Evolutionary conservation across 1,140 invertebrate genomes (phyloP).

Genomic region (Eriosoma lanigerum): DNA sequence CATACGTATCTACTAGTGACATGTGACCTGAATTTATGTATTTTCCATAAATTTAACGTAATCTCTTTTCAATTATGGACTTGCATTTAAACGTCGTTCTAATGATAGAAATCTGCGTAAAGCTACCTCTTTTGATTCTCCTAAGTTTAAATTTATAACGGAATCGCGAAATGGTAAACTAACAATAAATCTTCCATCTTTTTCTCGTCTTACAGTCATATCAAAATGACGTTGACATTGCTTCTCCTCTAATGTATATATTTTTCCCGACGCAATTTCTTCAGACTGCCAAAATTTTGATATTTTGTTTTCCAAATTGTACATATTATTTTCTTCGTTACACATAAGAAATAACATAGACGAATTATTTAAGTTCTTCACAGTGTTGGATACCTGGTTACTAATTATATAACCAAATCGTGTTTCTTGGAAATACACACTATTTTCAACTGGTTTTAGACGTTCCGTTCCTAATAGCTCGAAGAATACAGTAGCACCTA

Average conservation of each 20-base stretch:
- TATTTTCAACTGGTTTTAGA: neutral
- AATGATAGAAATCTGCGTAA: neutral
- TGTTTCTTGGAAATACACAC: neutral
- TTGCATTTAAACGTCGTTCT: neutral
- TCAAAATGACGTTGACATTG: neutral
- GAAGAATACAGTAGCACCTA: neutral
- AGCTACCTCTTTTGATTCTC: neutral
- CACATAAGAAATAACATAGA: neutral
- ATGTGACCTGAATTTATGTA: neutral
- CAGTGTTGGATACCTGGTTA: neutral
- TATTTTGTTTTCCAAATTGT: neutral
- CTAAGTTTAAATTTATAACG: neutral
- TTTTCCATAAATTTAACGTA: neutral
- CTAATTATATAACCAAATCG: neutral
- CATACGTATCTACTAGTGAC: neutral
- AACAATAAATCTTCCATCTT: neutral
- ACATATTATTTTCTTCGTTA: neutral
- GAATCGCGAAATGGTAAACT: neutral
- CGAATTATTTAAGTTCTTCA: neutral
- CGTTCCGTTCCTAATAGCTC: neutral
- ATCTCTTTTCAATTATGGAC: neutral
- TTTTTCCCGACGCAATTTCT: neutral
- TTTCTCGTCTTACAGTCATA: neutral
- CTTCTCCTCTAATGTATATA: neutral
- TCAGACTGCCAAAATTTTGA: neutral